A percentile compares a stretch with the other conserved stretches of the same genome.
Conservation (phyloP, 2,888 invertebrate genomes). For the Lycia hirtaria region DNA sequence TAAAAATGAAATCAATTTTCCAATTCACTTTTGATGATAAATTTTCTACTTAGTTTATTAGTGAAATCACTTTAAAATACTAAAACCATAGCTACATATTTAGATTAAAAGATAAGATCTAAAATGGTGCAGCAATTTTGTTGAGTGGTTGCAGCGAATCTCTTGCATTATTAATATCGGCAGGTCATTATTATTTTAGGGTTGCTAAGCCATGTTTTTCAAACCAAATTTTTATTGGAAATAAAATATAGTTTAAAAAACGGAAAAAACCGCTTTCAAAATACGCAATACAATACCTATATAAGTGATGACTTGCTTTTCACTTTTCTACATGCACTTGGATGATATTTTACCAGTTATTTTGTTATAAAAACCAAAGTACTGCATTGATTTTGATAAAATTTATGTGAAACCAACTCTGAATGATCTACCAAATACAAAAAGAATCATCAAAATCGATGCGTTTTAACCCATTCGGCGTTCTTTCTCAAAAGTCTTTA, state of each 20-base stretch:
- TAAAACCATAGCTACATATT: constrained; percentile 9
- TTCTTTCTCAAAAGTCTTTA: background rate
- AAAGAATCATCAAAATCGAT: too few relatives aligned
- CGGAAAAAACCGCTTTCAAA: too few relatives aligned
- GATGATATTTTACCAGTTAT: too few relatives aligned
- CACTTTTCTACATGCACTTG: too few relatives aligned
- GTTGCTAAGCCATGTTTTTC: background rate
- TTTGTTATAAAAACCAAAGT: too few relatives aligned
- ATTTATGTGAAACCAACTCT: too few relatives aligned
- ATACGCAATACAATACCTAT: too few relatives aligned
- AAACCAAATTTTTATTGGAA: background rate
- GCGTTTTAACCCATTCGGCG: background rate
- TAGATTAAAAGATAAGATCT: constrained; percentile 20
- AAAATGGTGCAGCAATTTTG: constrained; percentile 17
- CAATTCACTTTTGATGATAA: background rate
- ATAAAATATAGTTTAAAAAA: too few relatives aligned
- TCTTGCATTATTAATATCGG: constrained; percentile 27
- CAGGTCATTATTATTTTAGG: background rate
- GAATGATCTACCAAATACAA: too few relatives aligned
- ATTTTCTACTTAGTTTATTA: constrained; percentile 8
- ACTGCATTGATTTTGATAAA: too few relatives aligned
- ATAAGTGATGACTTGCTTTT: too few relatives aligned
- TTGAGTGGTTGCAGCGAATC: constrained; percentile 29
- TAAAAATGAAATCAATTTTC: too few relatives aligned
- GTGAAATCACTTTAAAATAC: constrained; percentile 20